Evolutionary conservation across 2,113 vertebrate genomes (phyloP), one percentile per base, ranked within the genome.

Genomic region (Miniopterus natalensis): DNA sequence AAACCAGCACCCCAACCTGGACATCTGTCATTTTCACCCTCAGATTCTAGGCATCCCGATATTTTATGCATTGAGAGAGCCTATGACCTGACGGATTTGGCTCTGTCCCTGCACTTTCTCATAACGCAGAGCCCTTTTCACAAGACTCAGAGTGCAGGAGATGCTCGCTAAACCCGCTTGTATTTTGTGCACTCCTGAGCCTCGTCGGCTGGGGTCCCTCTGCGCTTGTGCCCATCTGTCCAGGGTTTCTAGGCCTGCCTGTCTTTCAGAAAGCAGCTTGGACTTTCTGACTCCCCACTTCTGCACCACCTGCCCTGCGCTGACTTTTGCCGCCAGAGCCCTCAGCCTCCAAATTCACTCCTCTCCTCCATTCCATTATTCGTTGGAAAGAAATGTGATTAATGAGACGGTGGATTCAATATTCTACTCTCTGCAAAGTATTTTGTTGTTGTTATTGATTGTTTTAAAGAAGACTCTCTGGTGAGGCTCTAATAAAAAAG

Each of bases 201-300:
- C 23, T 68, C 36, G 45, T 11, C 25, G 49, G 17, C 25, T 15
- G 29, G 13, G n/a, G 5, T 15, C 15, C 13, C 6, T 3, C 29
- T 45, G 12, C n/a, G 5, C 20, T 9, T 20, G 4, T 11, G 55
- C 27, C 27, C 15, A 15, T 49, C 75, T 59, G 6, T 47, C 12
- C 18, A 15, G 11, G 14, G 36, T 57, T 29, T 23, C 18, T 83
- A 0, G 36, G 36, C 14, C 14, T 40, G 0, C 1, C 17, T 47
- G 0, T n/a, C 31, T 3, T 0, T 3, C 6, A 9, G 20, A 68
- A 36, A 61, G 9, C 14, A 68, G 21, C 8, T 5, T 49, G 15
- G 20, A 49, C 4, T 65, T 74, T n/a, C 4, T 6, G n/a, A 2
- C 20, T 40, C 11, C 55, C 1, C 18, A 63, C 8, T 51, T 49